These are phyloP conservation scores for Rattus norvegicus DNA, from an alignment of 2,113 vertebrate genomes.

Conservation along the genomic window DNA sequence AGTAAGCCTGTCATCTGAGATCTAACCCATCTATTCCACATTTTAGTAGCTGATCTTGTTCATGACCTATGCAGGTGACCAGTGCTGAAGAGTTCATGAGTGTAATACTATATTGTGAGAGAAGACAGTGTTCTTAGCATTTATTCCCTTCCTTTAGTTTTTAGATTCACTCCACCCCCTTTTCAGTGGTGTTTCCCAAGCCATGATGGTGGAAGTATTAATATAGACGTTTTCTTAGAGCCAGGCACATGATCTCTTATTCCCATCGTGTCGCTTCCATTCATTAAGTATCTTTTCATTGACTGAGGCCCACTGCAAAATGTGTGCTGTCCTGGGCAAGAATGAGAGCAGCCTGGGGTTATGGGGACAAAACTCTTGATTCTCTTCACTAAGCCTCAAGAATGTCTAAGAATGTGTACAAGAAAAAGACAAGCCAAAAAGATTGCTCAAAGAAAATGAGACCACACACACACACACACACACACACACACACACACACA, in stretches of 20 bases:
- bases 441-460: background rate
- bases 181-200: too few species aligned
- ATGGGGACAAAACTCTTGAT: background rate
- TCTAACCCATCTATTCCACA: too few species aligned
- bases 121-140: background rate
- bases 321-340: too few species aligned
- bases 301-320: background rate
- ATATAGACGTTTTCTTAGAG: background rate
- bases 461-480: background rate
- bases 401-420: background rate
- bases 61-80: background rate
- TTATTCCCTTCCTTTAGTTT: background rate
- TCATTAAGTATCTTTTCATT: background rate
- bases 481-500: too few species aligned
- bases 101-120: background rate
- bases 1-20: background rate
- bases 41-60: background rate
- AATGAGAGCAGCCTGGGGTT: background rate
- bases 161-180: background rate
- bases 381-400: background rate
- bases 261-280: too few species aligned
- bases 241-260: background rate
- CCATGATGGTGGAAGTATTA: too few species aligned
- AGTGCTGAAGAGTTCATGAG: background rate
- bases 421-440: background rate